Evolutionary conservation across 2,888 invertebrate species (phyloP).

Genomic region (Conchocele bisecta): DNA sequence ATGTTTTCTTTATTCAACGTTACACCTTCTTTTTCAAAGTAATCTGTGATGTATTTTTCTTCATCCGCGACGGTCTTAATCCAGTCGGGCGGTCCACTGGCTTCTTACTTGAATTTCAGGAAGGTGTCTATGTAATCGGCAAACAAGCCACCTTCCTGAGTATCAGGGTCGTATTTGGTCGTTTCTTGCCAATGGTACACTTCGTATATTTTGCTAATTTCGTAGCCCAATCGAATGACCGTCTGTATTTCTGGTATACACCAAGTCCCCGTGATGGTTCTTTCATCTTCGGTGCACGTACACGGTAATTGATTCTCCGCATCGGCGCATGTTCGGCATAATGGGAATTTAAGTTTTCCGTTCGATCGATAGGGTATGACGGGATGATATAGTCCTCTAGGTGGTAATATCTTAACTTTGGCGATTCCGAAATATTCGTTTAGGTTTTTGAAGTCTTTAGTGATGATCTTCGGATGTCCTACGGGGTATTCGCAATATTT

Average conservation of each 20-base stretch:
- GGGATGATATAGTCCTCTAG: constrained; percentile 31
- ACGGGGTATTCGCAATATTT: constrained; percentile 62
- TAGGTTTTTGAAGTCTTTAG: constrained; percentile 20
- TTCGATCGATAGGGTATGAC: constrained; percentile 69
- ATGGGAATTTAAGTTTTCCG: constrained; percentile 75
- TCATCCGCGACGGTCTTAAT: constrained; percentile 28
- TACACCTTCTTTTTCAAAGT: too few relatives aligned
- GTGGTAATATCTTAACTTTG: constrained; percentile 31
- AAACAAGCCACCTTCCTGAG: constrained; percentile 67
- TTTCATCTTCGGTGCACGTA: constrained; percentile 67
- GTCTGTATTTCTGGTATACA: constrained; percentile 77
- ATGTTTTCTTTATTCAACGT: constrained; percentile 29
- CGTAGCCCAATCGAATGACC: constrained; percentile 76
- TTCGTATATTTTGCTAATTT: constrained; percentile 73
- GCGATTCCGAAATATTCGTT: constrained; percentile 38
- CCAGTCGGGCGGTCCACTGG: constrained; percentile 51
- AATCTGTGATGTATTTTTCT: constrained; percentile 15
- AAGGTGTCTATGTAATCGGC: constrained; percentile 69
- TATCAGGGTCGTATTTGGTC: constrained; percentile 68
- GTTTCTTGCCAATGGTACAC: constrained; percentile 71
- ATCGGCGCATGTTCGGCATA: constrained; percentile 73
- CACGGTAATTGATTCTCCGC: constrained; percentile 70
- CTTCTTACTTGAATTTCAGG: constrained; percentile 42
- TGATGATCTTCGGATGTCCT: constrained; percentile 55
- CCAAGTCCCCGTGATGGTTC: constrained; percentile 75